These are phyloP conservation scores for Myxocyprinus asiaticus DNA, from an alignment of 2,113 vertebrate genomes.

Conservation along the genomic window DNA sequence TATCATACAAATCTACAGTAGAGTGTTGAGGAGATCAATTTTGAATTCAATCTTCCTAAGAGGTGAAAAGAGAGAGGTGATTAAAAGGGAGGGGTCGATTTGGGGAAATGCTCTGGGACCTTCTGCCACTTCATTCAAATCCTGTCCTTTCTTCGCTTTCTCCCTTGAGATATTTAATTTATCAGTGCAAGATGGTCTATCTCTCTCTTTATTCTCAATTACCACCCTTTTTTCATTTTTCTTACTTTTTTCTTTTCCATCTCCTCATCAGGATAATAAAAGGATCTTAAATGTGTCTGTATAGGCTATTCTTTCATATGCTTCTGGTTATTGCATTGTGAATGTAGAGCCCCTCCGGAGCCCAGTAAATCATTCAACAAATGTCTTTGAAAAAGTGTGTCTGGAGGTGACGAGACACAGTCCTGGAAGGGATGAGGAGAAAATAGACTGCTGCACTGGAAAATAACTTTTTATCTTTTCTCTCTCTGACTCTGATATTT, in stretches of 20 bases:
- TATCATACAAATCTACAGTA: too few species aligned
- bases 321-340: slow-evolving; percentile 58
- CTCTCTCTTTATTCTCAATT: slow-evolving; percentile 16
- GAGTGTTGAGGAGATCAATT: too few species aligned
- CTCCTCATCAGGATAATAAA: slow-evolving; percentile 57
- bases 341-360: slow-evolving; percentile 53
- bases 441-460: slow-evolving; percentile 34
- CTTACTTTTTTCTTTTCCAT: slow-evolving; percentile 14
- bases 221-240: background rate
- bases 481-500: slow-evolving; percentile 50
- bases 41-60: too few species aligned
- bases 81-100: too few species aligned
- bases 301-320: slow-evolving; percentile 53
- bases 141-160: background rate
- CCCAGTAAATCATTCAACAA: slow-evolving; percentile 57
- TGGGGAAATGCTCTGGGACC: too few species aligned
- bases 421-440: slow-evolving; percentile 19
- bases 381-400: slow-evolving; percentile 59
- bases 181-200: slow-evolving; percentile 17
- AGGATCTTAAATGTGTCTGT: slow-evolving; percentile 55
- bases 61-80: too few species aligned
- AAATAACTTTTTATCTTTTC: slow-evolving; percentile 43
- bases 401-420: slow-evolving; percentile 32
- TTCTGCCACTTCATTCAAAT: too few species aligned
- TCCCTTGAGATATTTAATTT: slow-evolving; percentile 51